Evolutionary conservation across 64 coral and sea anemone species (phyloP).

Genomic region (Cladopsammia gracilis): DNA sequence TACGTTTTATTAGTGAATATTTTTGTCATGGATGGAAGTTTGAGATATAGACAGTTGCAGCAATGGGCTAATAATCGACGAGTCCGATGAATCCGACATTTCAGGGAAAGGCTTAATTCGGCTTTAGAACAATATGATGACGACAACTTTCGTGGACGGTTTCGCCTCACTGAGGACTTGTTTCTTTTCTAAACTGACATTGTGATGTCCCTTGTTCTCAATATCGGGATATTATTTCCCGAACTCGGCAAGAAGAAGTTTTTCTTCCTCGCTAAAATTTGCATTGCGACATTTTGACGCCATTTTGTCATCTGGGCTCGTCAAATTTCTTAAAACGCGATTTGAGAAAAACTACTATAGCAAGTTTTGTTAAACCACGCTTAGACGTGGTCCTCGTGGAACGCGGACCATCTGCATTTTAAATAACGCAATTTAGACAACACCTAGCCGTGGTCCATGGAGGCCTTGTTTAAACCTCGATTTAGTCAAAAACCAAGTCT

Average conservation of each 20-base stretch:
- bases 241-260: conserved; percentile 17
- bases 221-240: neutral
- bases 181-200: neutral
- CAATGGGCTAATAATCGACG: neutral
- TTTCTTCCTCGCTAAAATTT: conserved; percentile 45
- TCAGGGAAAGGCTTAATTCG: neutral
- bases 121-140: neutral
- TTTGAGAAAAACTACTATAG: neutral
- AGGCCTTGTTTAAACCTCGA: neutral
- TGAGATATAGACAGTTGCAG: neutral
- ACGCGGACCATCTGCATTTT: neutral
- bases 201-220: neutral
- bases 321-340: neutral
- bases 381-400: neutral
- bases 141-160: neutral
- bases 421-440: neutral
- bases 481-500: neutral
- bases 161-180: neutral
- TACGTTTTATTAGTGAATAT: neutral
- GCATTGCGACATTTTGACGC: conserved; percentile 3
- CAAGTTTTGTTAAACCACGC: neutral
- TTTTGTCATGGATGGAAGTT: neutral
- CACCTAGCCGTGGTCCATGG: neutral
- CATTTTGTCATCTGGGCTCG: neutral
- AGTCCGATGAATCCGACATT: neutral